Evolutionary conservation across 1,140 invertebrate species (phyloP), one percentile per base, ranked within the genome.

Genomic region (Wiebesia pumilae): DNA sequence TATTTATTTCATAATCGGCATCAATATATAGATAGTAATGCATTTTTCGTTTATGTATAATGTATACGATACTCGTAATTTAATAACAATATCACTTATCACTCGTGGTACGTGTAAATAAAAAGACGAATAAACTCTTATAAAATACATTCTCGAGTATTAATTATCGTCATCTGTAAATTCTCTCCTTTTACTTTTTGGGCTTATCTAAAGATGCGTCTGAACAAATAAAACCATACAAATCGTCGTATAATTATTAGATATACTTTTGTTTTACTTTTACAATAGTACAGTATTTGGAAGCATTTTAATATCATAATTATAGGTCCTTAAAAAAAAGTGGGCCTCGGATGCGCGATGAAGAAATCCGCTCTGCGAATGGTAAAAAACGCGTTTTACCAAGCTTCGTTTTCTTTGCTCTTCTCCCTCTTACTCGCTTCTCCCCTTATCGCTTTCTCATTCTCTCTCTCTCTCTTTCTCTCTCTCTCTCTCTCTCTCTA

Each of bases 101-200:
- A 93, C 92, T 93, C 92, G 89, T 92, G 90, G 91, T 93, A 92
- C 90, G 89, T 92, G 91, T 93, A 92, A 93, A 93, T 93, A 92
- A 93, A 94, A 93, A 93, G 91, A 93, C 89, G 92, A 93, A 93
- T 93, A 93, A 94, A 93, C 90, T 92, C 91, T 94, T 94, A 94
- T 93, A 94, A 94, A 94, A 94, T 94, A 94, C 93, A 93, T 93
- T 93, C 90, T 93, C 91, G 92, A 94, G 93, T 94, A 93, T 93
- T 93, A 93, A 93, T 93, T 92, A 93, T 94, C 75, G 47, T 73
- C 90, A 91, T 92, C 90, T 91, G 89, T 92, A 88, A 88, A 89
- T 86, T 90, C 88, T 90, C 89, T 89, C 83, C 84, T 77, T 47
- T 85, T 89, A 62, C 24, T 62, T 80, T 71, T 79, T 65, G 62